Percentiles rank a stretch among this genome's conserved stretches.
These are phyloP conservation scores for Molanna angustata DNA, from an alignment of 2,888 invertebrate genomes.

Conservation along the genomic window DNA sequence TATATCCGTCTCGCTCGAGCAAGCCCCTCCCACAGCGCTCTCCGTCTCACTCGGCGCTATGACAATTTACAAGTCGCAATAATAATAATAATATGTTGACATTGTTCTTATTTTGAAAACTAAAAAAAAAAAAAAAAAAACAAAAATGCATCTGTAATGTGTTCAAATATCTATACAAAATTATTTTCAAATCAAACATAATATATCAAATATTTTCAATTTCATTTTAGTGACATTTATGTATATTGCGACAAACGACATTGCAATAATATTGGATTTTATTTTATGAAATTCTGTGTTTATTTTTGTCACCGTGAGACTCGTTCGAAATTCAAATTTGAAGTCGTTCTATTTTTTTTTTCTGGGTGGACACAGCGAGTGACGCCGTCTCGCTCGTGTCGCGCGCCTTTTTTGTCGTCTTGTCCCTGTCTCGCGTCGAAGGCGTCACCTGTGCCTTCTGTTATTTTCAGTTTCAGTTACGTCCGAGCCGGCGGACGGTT, in stretches of 20 bases:
- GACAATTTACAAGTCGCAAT: constrained; percentile 5
- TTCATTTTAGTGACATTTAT: no score
- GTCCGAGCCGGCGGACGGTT: constrained; percentile 58
- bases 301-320: background rate
- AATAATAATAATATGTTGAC: background rate
- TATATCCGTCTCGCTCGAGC: constrained; percentile 17
- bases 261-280: no score
- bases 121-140: background rate
- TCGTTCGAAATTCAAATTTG: background rate
- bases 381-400: constrained; percentile 23
- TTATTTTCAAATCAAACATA: no score
- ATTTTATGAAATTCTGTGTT: no score
- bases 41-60: constrained; percentile 3
- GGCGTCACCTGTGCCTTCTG: constrained; percentile 24
- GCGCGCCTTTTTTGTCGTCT: constrained; percentile 23
- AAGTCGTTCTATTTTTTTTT: constrained; percentile 4
- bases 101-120: no score
- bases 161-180: background rate
- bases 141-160: background rate
- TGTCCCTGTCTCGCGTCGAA: constrained; percentile 26
- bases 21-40: constrained; percentile 20
- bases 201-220: no score
- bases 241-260: no score
- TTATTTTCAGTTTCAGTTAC: constrained; percentile 28
- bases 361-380: constrained; percentile 19